These are phyloP conservation scores for Corythaeola cristata DNA, from an alignment of 2,113 vertebrate genomes.

Conservation along the genomic window DNA sequence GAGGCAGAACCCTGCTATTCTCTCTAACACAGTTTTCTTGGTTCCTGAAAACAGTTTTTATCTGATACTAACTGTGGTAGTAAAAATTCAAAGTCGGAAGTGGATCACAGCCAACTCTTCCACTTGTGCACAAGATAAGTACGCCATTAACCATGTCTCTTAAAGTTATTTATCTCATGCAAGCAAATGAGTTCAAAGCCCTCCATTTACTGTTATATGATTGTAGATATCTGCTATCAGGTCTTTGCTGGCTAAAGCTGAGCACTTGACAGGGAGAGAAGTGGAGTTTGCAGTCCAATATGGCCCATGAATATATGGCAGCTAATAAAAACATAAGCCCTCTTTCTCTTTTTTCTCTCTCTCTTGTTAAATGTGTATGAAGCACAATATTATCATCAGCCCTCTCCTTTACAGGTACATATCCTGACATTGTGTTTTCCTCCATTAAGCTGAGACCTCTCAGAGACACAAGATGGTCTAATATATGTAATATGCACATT, in stretches of 20 bases:
- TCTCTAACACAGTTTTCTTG: neutral
- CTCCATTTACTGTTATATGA: conserved; percentile 26
- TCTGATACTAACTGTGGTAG: conserved; percentile 22
- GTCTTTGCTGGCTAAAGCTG: neutral
- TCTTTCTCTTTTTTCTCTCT: neutral
- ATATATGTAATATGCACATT: neutral
- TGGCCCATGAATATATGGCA: neutral
- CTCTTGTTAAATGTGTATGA: neutral
- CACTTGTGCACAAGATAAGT: conserved; percentile 40
- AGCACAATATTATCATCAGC: neutral
- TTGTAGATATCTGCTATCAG: conserved; percentile 31
- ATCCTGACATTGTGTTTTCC: neutral
- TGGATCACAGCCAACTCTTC: conserved; percentile 50
- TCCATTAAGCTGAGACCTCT: neutral
- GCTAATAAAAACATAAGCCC: neutral
- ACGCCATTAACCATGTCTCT: conserved; percentile 34
- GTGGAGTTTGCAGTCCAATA: neutral
- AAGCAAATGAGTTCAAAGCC: conserved; percentile 57
- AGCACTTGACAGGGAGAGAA: neutral
- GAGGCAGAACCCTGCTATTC: conserved; percentile 21
- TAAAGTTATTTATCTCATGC: conserved; percentile 44
- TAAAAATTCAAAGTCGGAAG: conserved; percentile 58
- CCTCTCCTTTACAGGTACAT: neutral
- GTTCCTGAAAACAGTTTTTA: conserved; percentile 61
- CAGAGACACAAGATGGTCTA: neutral